A percentile compares a stretch with the other conserved stretches of the same genome.
Evolutionary conservation across 2,888 invertebrate species (phyloP).

Genomic region (Allacma fusca): DNA sequence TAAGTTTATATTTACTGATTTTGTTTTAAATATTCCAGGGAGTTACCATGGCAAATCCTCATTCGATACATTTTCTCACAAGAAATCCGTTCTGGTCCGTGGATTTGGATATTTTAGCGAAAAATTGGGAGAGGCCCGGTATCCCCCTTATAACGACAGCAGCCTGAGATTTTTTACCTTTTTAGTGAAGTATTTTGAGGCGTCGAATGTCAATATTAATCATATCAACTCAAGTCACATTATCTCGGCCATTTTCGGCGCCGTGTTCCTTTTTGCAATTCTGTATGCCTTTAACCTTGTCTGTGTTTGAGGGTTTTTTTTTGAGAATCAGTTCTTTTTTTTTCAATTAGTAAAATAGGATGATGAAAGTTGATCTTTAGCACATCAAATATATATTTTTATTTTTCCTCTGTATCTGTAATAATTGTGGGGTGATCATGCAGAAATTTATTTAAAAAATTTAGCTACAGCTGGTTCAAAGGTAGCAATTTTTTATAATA

Average conservation of each 20-base stretch:
- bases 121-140: constrained; percentile 64
- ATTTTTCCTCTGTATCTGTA: too few relatives aligned
- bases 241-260: not conserved
- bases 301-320: too few relatives aligned
- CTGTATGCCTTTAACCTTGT: constrained; percentile 28
- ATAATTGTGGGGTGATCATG: too few relatives aligned
- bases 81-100: constrained; percentile 70
- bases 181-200: constrained; percentile 43
- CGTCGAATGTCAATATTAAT: constrained; percentile 16
- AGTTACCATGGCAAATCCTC: constrained; percentile 89
- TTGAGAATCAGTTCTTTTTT: too few relatives aligned
- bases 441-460: too few relatives aligned
- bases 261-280: constrained; percentile 14
- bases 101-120: constrained; percentile 52
- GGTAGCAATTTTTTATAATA: too few relatives aligned
- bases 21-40: constrained; percentile 39
- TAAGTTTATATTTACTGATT: too few relatives aligned
- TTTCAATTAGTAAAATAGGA: too few relatives aligned
- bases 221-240: not conserved
- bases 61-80: constrained; percentile 93
- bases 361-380: too few relatives aligned
- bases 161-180: constrained; percentile 72
- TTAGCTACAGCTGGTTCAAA: too few relatives aligned
- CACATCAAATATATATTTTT: too few relatives aligned
- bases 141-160: constrained; percentile 82